phyloP scores from a whole-genome alignment of 1,140 invertebrate genomes.

The Pollicipes pollicipes region DNA sequence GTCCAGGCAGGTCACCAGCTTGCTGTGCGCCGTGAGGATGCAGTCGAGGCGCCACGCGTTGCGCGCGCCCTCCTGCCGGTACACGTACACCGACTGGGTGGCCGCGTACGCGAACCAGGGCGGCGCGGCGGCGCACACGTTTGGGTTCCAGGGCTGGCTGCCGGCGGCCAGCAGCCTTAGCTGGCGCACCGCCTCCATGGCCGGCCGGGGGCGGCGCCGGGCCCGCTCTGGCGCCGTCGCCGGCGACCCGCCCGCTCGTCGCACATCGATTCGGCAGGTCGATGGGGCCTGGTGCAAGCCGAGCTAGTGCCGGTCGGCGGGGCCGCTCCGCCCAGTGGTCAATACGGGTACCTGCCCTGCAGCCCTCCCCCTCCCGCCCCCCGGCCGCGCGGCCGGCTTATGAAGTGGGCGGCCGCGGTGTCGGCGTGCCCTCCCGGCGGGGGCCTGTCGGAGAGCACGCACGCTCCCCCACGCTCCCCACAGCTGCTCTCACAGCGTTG shows the following conservation, averaged over 20 bases:
- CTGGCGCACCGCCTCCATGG: slow-evolving; percentile 20
- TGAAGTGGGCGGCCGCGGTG: too few species aligned
- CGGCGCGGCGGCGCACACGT: slow-evolving; percentile 27
- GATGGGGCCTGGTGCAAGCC: background rate
- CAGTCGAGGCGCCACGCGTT: slow-evolving; percentile 28
- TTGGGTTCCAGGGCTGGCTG: slow-evolving; percentile 30
- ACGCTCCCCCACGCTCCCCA: too few species aligned
- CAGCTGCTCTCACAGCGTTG: too few species aligned
- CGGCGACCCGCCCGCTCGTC: too few species aligned
- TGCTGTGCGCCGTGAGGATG: slow-evolving; percentile 33
- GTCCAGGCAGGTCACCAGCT: slow-evolving; percentile 29
- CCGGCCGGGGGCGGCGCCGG: background rate
- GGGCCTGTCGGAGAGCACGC: too few species aligned
- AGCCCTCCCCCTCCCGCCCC: background rate
- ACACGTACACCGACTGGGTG: slow-evolving; percentile 32
- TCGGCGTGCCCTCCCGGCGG: too few species aligned
- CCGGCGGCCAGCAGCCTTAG: slow-evolving; percentile 22
- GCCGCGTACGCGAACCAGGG: slow-evolving; percentile 32
- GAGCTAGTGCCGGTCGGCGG: too few species aligned
- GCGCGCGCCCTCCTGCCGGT: slow-evolving; percentile 23
- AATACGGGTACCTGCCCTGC: background rate
- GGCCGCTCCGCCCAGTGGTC: background rate
- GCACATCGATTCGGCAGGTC: background rate
- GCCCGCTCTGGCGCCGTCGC: too few species aligned
- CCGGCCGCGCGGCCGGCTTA: background rate